Percentiles rank a stretch among this genome's conserved stretches.
phyloP scores from a whole-genome alignment of 2,888 invertebrate species.

The Leucozona laternaria region DNA sequence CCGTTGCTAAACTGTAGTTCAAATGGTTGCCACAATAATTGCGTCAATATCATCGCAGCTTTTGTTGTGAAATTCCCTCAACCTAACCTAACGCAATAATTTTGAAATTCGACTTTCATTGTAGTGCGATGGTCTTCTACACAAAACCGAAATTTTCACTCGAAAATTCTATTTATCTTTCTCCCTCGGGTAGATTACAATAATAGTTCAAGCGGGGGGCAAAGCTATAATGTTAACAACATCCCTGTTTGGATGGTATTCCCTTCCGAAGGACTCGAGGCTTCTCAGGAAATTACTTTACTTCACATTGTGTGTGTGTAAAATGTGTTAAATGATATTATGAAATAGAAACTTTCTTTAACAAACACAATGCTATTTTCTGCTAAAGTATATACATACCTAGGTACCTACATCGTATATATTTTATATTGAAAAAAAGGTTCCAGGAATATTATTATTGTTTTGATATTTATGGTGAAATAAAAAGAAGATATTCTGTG shows the following conservation, averaged over 20 bases:
- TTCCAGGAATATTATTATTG: no score
- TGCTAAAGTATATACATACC: neutral
- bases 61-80: slow-evolving; percentile 3
- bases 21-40: slow-evolving; percentile 2
- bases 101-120: neutral
- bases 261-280: neutral
- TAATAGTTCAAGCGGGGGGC: neutral
- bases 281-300: neutral
- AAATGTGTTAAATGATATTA: neutral
- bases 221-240: neutral
- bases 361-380: neutral
- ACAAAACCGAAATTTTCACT: neutral
- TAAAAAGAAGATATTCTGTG: no score
- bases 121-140: neutral
- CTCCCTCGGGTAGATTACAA: neutral
- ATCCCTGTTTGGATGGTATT: neutral
- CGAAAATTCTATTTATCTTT: neutral
- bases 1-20: neutral
- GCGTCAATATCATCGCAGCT: neutral
- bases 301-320: neutral
- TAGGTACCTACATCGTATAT: neutral
- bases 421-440: no score
- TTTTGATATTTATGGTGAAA: no score
- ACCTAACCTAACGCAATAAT: neutral
- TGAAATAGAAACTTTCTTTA: neutral